Conservation (phyloP, 2,113 vertebrate genomes). For the Brienomyrus brachyistius region DNA sequence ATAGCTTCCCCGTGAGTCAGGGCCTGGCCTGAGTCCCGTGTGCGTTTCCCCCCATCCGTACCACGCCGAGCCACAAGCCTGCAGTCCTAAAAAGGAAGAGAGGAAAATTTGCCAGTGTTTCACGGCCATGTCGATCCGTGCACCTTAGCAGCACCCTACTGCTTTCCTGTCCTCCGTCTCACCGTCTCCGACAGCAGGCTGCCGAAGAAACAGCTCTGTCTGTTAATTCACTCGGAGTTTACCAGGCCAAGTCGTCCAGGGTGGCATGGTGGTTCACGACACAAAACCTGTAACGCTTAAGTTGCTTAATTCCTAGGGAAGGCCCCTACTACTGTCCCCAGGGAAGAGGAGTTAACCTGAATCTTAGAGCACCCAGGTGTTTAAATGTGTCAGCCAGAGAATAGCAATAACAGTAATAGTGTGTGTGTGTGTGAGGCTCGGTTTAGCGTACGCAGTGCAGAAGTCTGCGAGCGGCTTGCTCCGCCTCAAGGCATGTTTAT, state of each 20-base stretch:
- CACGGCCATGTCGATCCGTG: not conserved
- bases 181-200: not conserved
- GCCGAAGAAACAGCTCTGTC: not conserved
- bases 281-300: not conserved
- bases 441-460: not conserved
- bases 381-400: not conserved
- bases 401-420: not conserved
- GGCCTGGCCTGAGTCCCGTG: slow-evolving; percentile 21
- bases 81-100: slow-evolving; percentile 15
- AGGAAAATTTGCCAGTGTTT: not conserved
- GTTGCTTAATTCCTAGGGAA: not conserved
- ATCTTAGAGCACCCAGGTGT: not conserved
- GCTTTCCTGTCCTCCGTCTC: not conserved
- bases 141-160: not conserved
- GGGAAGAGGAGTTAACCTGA: not conserved
- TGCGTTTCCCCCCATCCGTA: not conserved
- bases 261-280: not conserved
- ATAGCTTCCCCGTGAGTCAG: slow-evolving; percentile 33
- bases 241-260: not conserved
- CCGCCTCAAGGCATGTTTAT: not conserved
- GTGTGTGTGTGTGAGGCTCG: not conserved
- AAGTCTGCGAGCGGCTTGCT: not conserved
- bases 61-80: not conserved
- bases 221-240: not conserved
- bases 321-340: not conserved